These are phyloP conservation scores for Xyliphius kryptos DNA, from an alignment of 2,113 vertebrate species.

Conservation along the genomic window DNA sequence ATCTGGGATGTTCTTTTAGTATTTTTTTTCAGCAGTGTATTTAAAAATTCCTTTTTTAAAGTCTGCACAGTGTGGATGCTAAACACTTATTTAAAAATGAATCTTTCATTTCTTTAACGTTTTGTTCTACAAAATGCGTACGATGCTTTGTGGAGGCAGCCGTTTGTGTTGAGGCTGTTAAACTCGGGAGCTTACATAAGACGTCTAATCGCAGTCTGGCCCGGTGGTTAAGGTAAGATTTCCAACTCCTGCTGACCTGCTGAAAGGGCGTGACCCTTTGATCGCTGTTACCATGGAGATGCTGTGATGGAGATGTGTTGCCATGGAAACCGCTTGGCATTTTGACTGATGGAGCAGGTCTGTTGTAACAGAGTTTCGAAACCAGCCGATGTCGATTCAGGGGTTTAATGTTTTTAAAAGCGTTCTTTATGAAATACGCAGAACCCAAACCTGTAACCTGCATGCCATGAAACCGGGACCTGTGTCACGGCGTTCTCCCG, in stretches of 20 bases:
- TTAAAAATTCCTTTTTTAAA: no score
- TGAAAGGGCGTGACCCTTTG: not conserved
- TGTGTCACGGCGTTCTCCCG: no score
- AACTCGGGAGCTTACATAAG: not conserved
- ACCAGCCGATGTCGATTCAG: not conserved
- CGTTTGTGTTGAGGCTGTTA: not conserved
- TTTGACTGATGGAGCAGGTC: slow-evolving; percentile 24
- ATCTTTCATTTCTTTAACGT: not conserved
- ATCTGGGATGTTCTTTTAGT: no score
- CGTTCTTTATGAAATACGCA: no score
- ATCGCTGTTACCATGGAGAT: slow-evolving; percentile 10
- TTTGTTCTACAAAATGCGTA: not conserved
- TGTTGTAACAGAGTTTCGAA: not conserved
- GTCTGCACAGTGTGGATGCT: not conserved
- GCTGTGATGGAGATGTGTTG: slow-evolving; percentile 7
- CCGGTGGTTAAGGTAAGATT: not conserved
- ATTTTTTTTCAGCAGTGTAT: no score
- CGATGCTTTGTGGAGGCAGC: not conserved
- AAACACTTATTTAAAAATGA: not conserved
- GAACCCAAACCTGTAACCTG: no score
- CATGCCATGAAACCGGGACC: no score
- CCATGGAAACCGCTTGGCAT: not conserved
- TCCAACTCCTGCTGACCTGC: not conserved
- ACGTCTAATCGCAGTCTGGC: not conserved
- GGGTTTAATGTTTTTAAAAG: no score